Conservation (phyloP, 1,140 invertebrate species). For the Condylostylus longicornis region DNA sequence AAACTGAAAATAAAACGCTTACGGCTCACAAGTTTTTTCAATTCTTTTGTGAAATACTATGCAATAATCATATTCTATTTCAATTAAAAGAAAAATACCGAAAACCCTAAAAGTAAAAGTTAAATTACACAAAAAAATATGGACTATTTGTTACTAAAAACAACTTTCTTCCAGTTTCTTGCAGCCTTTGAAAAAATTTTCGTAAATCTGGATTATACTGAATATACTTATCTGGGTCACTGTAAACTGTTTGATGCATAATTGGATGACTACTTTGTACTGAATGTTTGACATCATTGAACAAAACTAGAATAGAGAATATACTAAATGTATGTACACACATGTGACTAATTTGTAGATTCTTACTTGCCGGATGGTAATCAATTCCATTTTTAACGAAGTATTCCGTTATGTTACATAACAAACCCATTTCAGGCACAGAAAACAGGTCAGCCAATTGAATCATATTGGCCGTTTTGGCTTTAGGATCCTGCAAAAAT, state of each 20-base stretch:
- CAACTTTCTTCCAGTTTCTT: constrained; percentile 65
- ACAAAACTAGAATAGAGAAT: too few relatives aligned
- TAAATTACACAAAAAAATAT: constrained; percentile 87
- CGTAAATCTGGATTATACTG: constrained; percentile 59
- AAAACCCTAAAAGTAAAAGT: not conserved
- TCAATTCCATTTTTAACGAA: constrained; percentile 79
- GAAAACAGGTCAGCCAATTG: constrained; percentile 95
- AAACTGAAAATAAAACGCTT: too few relatives aligned
- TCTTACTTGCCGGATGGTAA: constrained; percentile 91
- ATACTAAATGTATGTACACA: too few relatives aligned
- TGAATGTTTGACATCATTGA: constrained; percentile 84
- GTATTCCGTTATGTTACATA: constrained; percentile 88
- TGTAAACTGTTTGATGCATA: constrained; percentile 74
- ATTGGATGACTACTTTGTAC: constrained; percentile 78
- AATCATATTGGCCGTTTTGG: constrained; percentile 86
- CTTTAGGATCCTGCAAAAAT: constrained; percentile 44
- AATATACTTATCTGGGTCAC: constrained; percentile 66
- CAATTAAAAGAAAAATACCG: not conserved
- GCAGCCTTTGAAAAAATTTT: constrained; percentile 61
- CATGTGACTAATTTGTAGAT: too few relatives aligned
- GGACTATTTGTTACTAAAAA: constrained; percentile 96
- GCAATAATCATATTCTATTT: not conserved
- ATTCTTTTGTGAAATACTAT: too few relatives aligned
- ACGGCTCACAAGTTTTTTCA: too few relatives aligned
- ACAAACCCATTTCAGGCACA: constrained; percentile 84